phyloP scores from a whole-genome alignment of 2,888 invertebrate genomes.

The Caradrina kadenii region DNA sequence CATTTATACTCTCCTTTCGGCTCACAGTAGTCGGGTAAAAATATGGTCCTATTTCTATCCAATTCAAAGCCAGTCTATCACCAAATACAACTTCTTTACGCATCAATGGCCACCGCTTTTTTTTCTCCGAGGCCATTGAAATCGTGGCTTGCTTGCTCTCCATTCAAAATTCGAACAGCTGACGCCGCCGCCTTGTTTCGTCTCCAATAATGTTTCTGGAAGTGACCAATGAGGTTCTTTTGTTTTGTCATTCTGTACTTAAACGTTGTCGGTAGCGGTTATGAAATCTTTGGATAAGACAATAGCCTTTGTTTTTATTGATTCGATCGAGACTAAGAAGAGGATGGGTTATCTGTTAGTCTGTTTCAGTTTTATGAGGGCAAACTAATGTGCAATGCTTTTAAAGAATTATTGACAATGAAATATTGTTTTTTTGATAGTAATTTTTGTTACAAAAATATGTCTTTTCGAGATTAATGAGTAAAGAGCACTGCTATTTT shows the following conservation, averaged over 20 bases:
- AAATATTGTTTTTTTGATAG: no score
- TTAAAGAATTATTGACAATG: background rate
- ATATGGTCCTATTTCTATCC: background rate
- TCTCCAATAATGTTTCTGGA: constrained; percentile 46
- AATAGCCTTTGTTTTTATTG: constrained; percentile 57
- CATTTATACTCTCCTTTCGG: no score
- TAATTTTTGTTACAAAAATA: no score
- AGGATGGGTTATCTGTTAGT: constrained; percentile 5
- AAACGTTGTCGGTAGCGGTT: constrained; percentile 34
- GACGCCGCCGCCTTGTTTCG: constrained; percentile 58
- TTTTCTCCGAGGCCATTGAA: constrained; percentile 63
- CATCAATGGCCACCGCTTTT: constrained; percentile 64
- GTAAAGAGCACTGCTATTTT: no score
- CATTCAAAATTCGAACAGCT: constrained; percentile 76
- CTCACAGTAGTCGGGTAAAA: background rate
- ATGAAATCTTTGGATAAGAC: constrained; percentile 43
- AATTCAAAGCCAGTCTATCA: constrained; percentile 26
- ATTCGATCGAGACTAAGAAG: constrained; percentile 31
- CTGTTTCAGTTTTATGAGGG: background rate
- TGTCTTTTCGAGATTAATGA: no score
- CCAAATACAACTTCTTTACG: constrained; percentile 34
- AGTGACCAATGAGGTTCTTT: constrained; percentile 50
- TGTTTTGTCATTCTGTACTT: constrained; percentile 49
- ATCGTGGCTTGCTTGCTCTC: constrained; percentile 65
- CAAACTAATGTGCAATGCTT: background rate